Evolutionary conservation across 2,888 invertebrate genomes (phyloP).

Genomic region (Apodemia zela): DNA sequence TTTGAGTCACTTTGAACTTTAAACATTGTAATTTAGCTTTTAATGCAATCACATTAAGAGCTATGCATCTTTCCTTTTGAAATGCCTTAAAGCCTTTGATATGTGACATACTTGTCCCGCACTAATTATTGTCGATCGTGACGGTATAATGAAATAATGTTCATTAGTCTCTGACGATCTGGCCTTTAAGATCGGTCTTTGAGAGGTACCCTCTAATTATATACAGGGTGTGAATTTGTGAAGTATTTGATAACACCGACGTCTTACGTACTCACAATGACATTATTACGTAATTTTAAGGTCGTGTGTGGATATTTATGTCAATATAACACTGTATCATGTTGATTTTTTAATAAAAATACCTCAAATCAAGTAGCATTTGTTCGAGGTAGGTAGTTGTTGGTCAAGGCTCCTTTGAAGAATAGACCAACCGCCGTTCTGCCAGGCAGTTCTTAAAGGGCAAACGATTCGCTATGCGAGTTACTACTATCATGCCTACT

Average conservation of each 20-base stretch:
- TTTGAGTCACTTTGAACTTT: constrained; percentile 12
- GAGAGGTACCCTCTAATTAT: background rate
- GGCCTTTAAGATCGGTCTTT: constrained; percentile 5
- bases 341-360: no score
- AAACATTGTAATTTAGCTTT: background rate
- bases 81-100: constrained; percentile 8
- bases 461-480: no score
- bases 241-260: background rate
- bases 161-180: background rate
- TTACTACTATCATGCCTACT: no score
- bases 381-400: no score
- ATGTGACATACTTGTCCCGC: constrained; percentile 11
- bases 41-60: background rate
- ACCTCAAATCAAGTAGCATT: no score
- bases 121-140: constrained; percentile 12
- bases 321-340: no score
- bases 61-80: constrained; percentile 7
- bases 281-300: background rate
- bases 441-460: no score
- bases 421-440: no score
- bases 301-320: no score
- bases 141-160: constrained; percentile 12
- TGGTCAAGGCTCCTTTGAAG: no score
- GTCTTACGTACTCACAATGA: background rate
- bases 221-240: background rate